phyloP scores from a whole-genome alignment of 2,113 vertebrate species.

The Colius striatus region DNA sequence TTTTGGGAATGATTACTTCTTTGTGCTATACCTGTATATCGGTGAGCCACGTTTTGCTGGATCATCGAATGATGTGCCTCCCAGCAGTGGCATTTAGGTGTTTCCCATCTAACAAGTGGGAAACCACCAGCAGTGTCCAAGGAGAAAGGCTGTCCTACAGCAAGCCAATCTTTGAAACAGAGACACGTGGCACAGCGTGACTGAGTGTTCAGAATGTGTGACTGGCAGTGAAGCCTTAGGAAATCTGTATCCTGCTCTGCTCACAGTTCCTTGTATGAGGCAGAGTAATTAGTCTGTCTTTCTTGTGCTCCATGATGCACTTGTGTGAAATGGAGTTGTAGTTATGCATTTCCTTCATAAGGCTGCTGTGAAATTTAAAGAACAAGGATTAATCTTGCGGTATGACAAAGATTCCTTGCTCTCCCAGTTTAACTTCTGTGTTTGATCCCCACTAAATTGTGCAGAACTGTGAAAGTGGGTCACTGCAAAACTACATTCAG shows the following conservation, averaged over 20 bases:
- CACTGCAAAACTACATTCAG: neutral
- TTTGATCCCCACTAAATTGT: neutral
- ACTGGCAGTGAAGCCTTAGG: neutral
- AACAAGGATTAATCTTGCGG: neutral
- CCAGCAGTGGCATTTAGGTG: neutral
- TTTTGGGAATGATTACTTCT: neutral
- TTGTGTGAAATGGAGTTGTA: neutral
- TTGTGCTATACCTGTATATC: neutral
- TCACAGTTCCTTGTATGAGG: neutral
- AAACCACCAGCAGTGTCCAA: neutral
- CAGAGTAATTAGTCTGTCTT: neutral
- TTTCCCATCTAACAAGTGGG: constrained; percentile 37
- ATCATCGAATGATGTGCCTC: neutral
- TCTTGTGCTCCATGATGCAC: neutral
- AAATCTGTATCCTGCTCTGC: neutral
- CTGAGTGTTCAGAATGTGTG: neutral
- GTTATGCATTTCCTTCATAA: neutral
- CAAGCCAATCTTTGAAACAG: constrained; percentile 7
- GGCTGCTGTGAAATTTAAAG: neutral
- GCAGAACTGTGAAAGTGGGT: neutral
- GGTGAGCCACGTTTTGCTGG: constrained; percentile 29
- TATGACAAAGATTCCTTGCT: neutral
- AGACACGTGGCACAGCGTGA: neutral
- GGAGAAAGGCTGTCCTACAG: neutral
- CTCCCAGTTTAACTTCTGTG: neutral